Base-by-base conservation (phyloP, 2,797 vertebrate genomes). In the Hoplostethus mediterraneus region DNA sequence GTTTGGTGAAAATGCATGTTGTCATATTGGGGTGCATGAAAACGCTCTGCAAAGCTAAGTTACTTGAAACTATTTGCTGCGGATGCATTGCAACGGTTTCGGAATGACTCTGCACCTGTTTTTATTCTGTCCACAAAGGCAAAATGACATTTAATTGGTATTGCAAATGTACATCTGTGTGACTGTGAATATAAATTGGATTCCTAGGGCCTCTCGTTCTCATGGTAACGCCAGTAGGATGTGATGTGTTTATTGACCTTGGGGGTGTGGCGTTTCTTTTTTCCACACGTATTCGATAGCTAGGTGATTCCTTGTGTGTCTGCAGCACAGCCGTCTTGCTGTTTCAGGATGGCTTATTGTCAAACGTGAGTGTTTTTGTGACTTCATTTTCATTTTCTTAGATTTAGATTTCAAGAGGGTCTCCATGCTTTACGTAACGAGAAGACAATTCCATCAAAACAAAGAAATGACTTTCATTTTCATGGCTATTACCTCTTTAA, bases 171-270 rank as follows among this genome's bases (percentile, higher is more conserved):
- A 92, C 89, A 92, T 92, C 78, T 88, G 82, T 88, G 87, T 90
- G 88, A 88, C 89, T 89, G 82, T 89, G 92, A 92, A 93, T 93
- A 87, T 90, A 76, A 93, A 93, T 92, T 78, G 90, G 88, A 80
- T 77, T 75, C 79, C 79, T 6, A 30, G 86, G 86, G 81, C 77
- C 80, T 82, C 89, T 89, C 90, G 92, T 93, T 93, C 92, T 93
- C 92, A 93, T 93, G 92, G 92, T 92, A 93, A 93, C 92, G 91
- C 88, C 75, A 89, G 84, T 71, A 79, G 88, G 77, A 90, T 87
- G 86, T 86, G 85, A 89, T 83, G 83, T 71, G 80, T 79, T 87
- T 81, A 89, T 90, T 91, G 91, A 93, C 92, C 92, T 93, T 92
- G 89, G 80, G 67, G 78, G 51, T 83, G 83, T 71, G 64, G 80